A percentile compares a stretch with the other conserved stretches of the same genome.
phyloP scores from a whole-genome alignment of 1,140 invertebrate genomes.

The Chelonus insularis region DNA sequence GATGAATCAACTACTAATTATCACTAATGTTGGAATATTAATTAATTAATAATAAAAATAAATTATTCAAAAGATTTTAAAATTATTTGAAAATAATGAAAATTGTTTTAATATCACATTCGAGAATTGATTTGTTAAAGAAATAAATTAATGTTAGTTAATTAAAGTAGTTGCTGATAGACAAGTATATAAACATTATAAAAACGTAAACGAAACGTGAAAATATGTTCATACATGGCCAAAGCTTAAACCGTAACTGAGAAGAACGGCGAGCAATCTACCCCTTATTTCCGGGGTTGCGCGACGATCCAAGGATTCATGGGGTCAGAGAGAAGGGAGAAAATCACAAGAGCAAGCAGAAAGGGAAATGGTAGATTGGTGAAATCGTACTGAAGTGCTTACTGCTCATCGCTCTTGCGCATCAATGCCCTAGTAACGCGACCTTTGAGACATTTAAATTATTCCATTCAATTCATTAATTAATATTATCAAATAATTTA shows the following conservation, averaged over 20 bases:
- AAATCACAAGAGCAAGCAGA: background rate
- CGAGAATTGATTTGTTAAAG: no score
- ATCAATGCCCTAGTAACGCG: constrained; percentile 56
- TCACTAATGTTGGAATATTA: no score
- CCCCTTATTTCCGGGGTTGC: constrained; percentile 43
- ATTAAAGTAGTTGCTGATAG: background rate
- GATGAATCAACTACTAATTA: no score
- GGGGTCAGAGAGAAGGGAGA: constrained; percentile 5
- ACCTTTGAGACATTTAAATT: constrained; percentile 39
- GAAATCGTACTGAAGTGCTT: background rate
- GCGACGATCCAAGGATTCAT: constrained; percentile 23
- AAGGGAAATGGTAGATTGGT: background rate
- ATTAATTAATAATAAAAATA: no score
- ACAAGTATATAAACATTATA: no score
- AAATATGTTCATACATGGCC: no score
- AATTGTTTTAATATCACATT: no score
- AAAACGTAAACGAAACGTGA: no score
- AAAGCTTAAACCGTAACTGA: constrained; percentile 42
- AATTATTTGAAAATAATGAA: no score
- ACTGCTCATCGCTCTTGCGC: constrained; percentile 47
- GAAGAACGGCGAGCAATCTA: constrained; percentile 43
- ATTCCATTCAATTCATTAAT: background rate
- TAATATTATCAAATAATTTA: no score
- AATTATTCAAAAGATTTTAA: no score
- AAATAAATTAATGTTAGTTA: background rate